Percentiles rank a stretch among this genome's conserved stretches.
These are phyloP conservation scores for Gymnogyps californianus DNA, from an alignment of 2,113 vertebrate genomes.

Conservation along the genomic window DNA sequence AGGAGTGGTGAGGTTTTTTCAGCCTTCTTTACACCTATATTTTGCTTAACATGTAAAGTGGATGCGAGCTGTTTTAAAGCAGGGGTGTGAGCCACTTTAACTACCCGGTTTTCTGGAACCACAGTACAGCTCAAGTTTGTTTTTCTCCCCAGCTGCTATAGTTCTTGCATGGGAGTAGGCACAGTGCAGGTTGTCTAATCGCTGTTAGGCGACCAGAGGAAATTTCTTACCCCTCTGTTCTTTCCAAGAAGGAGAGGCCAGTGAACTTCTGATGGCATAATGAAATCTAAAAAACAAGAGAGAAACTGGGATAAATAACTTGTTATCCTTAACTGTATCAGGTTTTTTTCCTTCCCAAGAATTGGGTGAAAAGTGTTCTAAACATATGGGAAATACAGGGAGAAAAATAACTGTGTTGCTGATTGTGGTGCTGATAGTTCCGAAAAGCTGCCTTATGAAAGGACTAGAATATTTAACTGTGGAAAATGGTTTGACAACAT, in stretches of 20 bases:
- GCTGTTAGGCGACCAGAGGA: not conserved
- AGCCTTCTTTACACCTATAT: not conserved
- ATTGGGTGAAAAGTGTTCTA: not conserved
- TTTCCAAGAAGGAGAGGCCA: not conserved
- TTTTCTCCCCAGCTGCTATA: not conserved
- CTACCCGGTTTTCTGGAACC: not conserved
- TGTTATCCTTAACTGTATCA: not conserved
- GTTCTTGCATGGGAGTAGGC: not conserved
- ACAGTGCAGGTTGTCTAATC: rapidly evolving
- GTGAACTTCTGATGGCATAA: not conserved
- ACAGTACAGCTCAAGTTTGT: not conserved
- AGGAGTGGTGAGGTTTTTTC: not conserved
- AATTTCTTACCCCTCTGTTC: not conserved
- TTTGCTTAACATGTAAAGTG: not conserved
- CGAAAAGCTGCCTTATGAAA: not conserved
- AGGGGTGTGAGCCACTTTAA: not conserved
- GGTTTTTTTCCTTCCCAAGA: not conserved
- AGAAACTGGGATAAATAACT: not conserved
- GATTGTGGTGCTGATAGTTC: not conserved
- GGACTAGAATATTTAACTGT: not conserved
- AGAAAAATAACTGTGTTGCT: not conserved
- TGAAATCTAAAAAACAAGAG: not conserved
- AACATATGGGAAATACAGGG: not conserved
- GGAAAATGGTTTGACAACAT: not conserved
- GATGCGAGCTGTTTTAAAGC: not conserved